Base-by-base conservation (phyloP, 2,888 invertebrate species). In the Acholoe squamosa region DNA sequence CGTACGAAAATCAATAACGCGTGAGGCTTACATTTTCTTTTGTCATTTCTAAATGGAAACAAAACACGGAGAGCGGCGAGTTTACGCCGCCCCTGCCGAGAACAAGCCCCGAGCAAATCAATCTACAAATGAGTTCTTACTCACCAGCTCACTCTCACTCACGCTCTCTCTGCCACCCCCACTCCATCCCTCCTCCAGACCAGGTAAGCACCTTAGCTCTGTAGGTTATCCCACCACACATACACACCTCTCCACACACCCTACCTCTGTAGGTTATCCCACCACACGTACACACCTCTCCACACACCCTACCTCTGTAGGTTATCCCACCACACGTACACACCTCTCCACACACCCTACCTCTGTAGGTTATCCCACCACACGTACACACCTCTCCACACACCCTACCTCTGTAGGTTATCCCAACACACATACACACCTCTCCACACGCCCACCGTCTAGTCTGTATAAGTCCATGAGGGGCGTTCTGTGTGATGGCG, bases 91-190 rank as follows among this genome's bases (percentile, higher is more conserved):
- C 22, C 34, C 80, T 80, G 34, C 33, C 80, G 19, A 25, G 31
- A 80, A 80, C 80, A 80, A 80, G 80, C 80, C 80, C 34, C 80
- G 80, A 80, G 80, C 80, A 80, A 80, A 80, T 80, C 80, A 80
- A 80, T 80, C 80, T 80, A 80, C 80, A 33, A 80, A 80, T 80
- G 80, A 43, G 71, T 28, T 71, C 71, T 28, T 14, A 28, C 14
- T 25, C n/a, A 71, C n/a, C 71, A 5, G 71, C 71, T 28, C 71
- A 22, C 28, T 7, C 43, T 7, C 28, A 14, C 71, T 25, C 43
- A 43, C 43, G 71, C 14, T 71, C 43, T 43, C 25, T 28, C 7
- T 71, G 14, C 3, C 71, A n/a, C n/a, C 61, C 61, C 61, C 61
- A 0, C 61, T 19, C 61, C 61, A 7, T 3, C 61, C 3, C 61